phyloP scores from a whole-genome alignment of 2,888 invertebrate species.

The Eulithis prunata region DNA sequence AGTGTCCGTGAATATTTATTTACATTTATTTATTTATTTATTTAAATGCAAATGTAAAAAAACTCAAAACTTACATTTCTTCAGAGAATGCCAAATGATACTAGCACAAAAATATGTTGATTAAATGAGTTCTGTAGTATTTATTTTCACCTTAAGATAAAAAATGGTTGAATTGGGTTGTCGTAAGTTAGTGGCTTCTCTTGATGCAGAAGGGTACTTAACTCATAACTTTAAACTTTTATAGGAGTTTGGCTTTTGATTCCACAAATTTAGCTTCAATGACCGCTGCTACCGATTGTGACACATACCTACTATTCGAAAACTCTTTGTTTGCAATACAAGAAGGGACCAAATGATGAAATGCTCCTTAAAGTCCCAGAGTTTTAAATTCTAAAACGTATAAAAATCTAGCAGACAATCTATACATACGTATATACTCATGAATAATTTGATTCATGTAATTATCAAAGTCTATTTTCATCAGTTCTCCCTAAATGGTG shows the following conservation, averaged over 20 bases:
- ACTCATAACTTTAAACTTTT: too few relatives aligned
- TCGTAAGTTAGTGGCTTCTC: too few relatives aligned
- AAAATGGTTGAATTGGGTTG: not conserved
- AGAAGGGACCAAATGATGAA: too few relatives aligned
- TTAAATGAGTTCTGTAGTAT: slow-evolving; percentile 7
- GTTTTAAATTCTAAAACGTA: not conserved
- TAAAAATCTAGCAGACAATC: slow-evolving; percentile 22
- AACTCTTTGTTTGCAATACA: too few relatives aligned
- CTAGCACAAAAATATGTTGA: slow-evolving; percentile 13
- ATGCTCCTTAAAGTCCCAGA: too few relatives aligned
- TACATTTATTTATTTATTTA: too few relatives aligned
- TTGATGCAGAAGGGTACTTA: too few relatives aligned
- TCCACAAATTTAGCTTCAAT: too few relatives aligned
- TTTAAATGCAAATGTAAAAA: slow-evolving; percentile 35
- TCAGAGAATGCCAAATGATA: slow-evolving; percentile 22
- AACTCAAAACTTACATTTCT: slow-evolving; percentile 30
- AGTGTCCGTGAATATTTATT: too few relatives aligned
- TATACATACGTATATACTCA: slow-evolving; percentile 38
- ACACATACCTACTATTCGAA: too few relatives aligned
- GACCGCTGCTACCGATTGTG: too few relatives aligned
- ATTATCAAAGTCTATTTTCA: slow-evolving; percentile 73
- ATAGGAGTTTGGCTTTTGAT: too few relatives aligned
- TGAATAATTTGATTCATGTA: slow-evolving; percentile 64
- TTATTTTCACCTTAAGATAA: not conserved
- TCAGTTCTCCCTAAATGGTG: slow-evolving; percentile 71